phyloP scores from a whole-genome alignment of 1,140 invertebrate genomes.

The Drosophila erecta region DNA sequence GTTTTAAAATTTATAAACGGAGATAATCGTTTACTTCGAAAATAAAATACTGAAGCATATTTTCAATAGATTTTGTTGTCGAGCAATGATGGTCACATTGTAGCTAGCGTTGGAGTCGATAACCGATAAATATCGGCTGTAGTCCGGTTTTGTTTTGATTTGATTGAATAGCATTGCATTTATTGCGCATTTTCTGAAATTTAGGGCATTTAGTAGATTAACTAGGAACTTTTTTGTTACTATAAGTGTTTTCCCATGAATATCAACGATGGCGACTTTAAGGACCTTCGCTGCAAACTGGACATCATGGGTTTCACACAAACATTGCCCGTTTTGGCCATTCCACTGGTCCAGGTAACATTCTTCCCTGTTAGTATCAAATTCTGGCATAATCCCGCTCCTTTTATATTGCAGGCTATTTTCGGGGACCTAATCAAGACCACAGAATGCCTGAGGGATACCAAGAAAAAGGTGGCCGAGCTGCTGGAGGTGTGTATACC shows the following conservation, averaged over 20 bases:
- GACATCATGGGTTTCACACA: slow-evolving; percentile 81
- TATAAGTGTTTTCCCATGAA: slow-evolving; percentile 42
- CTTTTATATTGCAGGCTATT: slow-evolving; percentile 85
- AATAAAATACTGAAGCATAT: too few relatives aligned
- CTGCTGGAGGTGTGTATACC: slow-evolving; percentile 72
- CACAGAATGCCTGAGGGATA: slow-evolving; percentile 89
- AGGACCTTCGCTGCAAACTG: slow-evolving; percentile 77
- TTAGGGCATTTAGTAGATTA: too few relatives aligned
- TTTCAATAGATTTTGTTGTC: too few relatives aligned
- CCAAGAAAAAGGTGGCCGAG: slow-evolving; percentile 68
- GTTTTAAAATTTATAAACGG: too few relatives aligned
- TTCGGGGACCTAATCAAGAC: slow-evolving; percentile 90
- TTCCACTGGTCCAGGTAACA: slow-evolving; percentile 87
- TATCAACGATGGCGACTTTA: slow-evolving; percentile 71
- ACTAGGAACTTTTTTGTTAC: slow-evolving; percentile 14
- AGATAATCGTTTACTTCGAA: too few relatives aligned
- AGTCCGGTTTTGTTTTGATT: too few relatives aligned
- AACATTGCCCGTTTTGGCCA: slow-evolving; percentile 73
- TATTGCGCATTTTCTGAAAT: slow-evolving; percentile 7
- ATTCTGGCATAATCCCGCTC: background rate
- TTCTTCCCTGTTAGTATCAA: too few relatives aligned
- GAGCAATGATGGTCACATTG: too few relatives aligned
- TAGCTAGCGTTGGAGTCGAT: too few relatives aligned
- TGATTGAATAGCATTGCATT: too few relatives aligned
- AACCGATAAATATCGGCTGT: too few relatives aligned